These are phyloP conservation scores for Scyliorhinus canicula DNA, from an alignment of 2,797 vertebrate species.

Conservation along the genomic window DNA sequence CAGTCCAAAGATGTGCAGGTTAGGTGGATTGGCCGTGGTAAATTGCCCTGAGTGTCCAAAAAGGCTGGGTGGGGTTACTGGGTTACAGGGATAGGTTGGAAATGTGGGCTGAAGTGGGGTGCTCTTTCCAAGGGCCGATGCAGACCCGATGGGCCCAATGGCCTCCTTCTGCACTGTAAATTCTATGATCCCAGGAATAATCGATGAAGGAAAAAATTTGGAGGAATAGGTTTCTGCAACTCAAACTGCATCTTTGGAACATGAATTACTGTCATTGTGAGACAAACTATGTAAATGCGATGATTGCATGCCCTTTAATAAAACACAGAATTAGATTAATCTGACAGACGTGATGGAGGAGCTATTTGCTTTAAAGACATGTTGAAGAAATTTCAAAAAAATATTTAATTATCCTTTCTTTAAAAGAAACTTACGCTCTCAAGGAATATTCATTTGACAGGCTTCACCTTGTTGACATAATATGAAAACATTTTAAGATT, in stretches of 20 bases:
- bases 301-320: neutral
- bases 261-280: neutral
- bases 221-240: neutral
- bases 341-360: neutral
- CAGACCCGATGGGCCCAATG: too few relatives aligned
- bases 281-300: neutral
- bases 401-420: neutral
- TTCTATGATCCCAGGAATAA: too few relatives aligned
- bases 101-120: too few relatives aligned
- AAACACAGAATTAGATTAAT: neutral
- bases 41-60: too few relatives aligned
- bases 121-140: too few relatives aligned
- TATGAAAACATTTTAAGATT: neutral
- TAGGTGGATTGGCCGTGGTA: too few relatives aligned
- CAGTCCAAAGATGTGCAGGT: too few relatives aligned
- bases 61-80: too few relatives aligned
- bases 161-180: too few relatives aligned
- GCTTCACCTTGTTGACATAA: neutral
- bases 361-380: neutral
- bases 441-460: neutral
- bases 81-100: too few relatives aligned
- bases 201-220: neutral
- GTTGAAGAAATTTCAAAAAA: neutral
- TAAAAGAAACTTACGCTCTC: neutral
- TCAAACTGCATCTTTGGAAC: neutral